These are phyloP conservation scores for Formicarius rufipectus DNA, from an alignment of 2,113 vertebrate genomes.

Conservation along the genomic window DNA sequence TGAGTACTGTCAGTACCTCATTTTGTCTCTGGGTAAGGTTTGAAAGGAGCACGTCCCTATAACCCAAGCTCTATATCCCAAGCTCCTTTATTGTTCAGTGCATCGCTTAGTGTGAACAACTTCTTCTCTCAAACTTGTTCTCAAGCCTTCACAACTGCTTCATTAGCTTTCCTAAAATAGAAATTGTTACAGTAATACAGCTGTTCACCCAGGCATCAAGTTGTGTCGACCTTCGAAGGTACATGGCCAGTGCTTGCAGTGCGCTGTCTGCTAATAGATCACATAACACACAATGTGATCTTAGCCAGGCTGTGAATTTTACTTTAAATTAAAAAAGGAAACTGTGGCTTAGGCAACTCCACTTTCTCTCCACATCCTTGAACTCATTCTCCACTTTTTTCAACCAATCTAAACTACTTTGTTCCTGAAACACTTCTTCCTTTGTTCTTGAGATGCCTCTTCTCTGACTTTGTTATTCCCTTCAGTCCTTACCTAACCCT, in stretches of 20 bases:
- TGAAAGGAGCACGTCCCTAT: not conserved
- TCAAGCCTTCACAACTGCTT: not conserved
- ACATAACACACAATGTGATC: not conserved
- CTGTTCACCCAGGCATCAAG: not conserved
- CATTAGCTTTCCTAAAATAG: conserved; percentile 1
- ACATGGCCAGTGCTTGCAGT: accelerated
- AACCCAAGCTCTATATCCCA: not conserved
- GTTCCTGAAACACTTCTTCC: not conserved
- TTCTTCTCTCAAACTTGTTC: not conserved
- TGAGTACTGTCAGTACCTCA: not conserved
- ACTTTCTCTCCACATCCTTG: not conserved
- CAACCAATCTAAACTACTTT: not conserved
- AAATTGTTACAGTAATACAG: not conserved
- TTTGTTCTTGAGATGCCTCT: not conserved
- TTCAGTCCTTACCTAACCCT: not conserved
- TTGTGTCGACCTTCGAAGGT: not conserved
- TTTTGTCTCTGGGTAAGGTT: not conserved
- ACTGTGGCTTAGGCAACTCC: not conserved
- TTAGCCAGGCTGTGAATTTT: not conserved
- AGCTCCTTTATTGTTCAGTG: not conserved
- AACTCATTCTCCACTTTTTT: not conserved
- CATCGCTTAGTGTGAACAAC: not conserved
- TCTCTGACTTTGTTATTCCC: not conserved
- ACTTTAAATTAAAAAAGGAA: not conserved
- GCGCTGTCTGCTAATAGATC: not conserved